Conservation (phyloP, 2,888 invertebrate genomes). For the Oasisia sp. region DNA sequence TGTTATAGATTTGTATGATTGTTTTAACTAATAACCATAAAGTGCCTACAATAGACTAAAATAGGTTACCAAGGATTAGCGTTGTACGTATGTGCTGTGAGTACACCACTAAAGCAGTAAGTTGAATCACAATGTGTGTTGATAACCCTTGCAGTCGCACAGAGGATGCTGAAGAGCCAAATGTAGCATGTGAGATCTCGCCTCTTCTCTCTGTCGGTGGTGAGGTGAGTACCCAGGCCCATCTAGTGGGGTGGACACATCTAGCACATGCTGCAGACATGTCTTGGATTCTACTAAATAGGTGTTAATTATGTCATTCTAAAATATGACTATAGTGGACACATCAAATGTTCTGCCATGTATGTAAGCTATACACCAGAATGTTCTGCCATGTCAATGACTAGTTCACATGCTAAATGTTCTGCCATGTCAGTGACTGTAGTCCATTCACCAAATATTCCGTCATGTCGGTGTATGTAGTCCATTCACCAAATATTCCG, state of each 20-base stretch:
- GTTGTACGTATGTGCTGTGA: neutral
- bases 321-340: no score
- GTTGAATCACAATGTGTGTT: neutral
- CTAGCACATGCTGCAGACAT: neutral
- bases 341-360: no score
- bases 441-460: no score
- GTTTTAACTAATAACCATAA: no score
- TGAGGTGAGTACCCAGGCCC: slow-evolving; percentile 70
- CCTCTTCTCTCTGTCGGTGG: slow-evolving; percentile 91
- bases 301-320: neutral
- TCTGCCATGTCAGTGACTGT: no score
- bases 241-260: neutral
- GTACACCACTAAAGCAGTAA: neutral
- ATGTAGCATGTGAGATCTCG: slow-evolving; percentile 84
- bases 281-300: neutral
- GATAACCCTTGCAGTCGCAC: slow-evolving; percentile 59
- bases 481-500: no score
- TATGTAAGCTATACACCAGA: no score
- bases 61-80: neutral
- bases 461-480: no score
- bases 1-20: no score
- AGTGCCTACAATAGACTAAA: neutral
- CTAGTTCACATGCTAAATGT: no score
- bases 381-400: no score
- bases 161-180: slow-evolving; percentile 63